Percentiles rank a stretch among this genome's conserved stretches.
Evolutionary conservation across 2,888 invertebrate species (phyloP).

Genomic region (Blastobasis adustella): DNA sequence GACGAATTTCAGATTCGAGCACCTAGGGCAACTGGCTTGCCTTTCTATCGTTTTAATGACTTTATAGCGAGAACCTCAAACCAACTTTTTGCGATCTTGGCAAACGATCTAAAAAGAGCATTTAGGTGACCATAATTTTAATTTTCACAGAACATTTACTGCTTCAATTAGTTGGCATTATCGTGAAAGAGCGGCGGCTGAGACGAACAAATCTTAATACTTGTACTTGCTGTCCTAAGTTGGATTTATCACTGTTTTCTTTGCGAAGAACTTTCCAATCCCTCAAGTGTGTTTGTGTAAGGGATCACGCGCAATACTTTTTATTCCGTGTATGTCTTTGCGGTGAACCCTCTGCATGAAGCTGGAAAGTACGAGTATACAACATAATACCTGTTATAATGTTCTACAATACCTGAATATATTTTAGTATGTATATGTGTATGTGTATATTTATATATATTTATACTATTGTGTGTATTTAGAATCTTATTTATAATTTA

Average conservation of each 20-base stretch:
- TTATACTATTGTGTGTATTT: no score
- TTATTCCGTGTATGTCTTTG: conserved; percentile 28
- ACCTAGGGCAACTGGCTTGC: no score
- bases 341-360: conserved; percentile 10
- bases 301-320: conserved; percentile 45
- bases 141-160: conserved; percentile 23
- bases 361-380: not conserved
- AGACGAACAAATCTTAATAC: conserved; percentile 37
- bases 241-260: conserved; percentile 68
- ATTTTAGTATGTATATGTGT: no score
- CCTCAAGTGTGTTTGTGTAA: conserved; percentile 54
- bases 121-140: not conserved
- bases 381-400: no score
- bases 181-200: conserved; percentile 18
- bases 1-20: no score
- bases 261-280: conserved; percentile 54
- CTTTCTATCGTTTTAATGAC: no score
- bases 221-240: conserved; percentile 44
- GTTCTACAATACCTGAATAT: no score
- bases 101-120: not conserved
- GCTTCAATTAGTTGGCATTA: conserved; percentile 43
- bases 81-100: no score
- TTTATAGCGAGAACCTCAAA: no score
- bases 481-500: no score
- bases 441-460: no score